Evolutionary conservation across 1,140 invertebrate species (phyloP), one percentile per base, ranked within the genome.

Genomic region (Lucilia cuprina): DNA sequence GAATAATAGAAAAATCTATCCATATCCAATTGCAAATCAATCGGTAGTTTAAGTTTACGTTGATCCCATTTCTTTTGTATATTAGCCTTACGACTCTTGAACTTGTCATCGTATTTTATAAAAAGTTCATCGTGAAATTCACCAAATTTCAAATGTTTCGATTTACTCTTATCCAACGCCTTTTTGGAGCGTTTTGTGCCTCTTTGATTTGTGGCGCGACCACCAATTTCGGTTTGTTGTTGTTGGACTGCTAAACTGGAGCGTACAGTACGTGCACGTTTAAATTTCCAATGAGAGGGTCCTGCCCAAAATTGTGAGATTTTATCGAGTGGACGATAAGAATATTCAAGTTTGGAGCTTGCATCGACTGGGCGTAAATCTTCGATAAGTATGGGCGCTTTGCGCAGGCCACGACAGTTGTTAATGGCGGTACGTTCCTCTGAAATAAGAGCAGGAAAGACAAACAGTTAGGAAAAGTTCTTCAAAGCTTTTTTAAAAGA

Each of bases 241-340:
- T 84, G 87, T 4, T 84, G 55, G 17, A n/a, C 14, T 47, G 74
- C 10, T 25, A 21, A 35, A 19, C 77, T 85, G 0, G 87, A 87
- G 10, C 10, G 86, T 10, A 86, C 86, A 4, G 84, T 83, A 0
- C 89, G 87, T 0, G 84, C 47, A 3, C 88, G 85, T 74, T 88
- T 89, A 25, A 91, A 91, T 85, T 91, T 91, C 90, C 90, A 91
- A 83, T 91, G 88, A 1, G 90, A 91, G 14, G 90, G 90, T 3
- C 90, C 90, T 1, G 90, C 90, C 90, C 90, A 91, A 70, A 91
- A 91, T 77, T 90, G 89, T 35, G 88, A 89, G 12, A 91, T 91
- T 83, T 91, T 87, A 82, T 91, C 90, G 82, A 91, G 86, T 4
- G 90, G 90, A 2, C 90, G 85, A 80, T 91, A 91, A 5, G 90